These are phyloP conservation scores for Cynopterus brachyotis DNA, from an alignment of 2,113 vertebrate genomes.

Conservation along the genomic window DNA sequence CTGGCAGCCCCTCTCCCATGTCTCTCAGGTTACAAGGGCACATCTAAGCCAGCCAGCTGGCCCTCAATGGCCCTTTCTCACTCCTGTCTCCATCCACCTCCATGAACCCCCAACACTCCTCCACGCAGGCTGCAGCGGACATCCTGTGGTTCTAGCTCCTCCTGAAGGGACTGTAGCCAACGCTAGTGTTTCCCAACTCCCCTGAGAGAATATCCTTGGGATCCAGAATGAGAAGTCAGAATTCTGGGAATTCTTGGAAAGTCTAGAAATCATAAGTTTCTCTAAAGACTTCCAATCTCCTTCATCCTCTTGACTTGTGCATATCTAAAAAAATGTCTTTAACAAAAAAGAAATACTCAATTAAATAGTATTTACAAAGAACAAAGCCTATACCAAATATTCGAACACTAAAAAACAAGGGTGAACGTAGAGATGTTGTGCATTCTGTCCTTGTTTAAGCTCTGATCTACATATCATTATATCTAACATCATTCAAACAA, in stretches of 20 bases:
- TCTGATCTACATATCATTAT: too few relatives aligned
- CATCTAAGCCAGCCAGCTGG: background rate
- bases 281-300: background rate
- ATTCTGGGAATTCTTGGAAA: background rate
- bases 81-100: background rate
- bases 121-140: too few relatives aligned
- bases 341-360: background rate
- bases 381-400: background rate
- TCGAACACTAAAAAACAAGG: background rate
- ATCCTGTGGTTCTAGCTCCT: background rate
- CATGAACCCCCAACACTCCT: background rate
- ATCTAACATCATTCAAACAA: too few relatives aligned
- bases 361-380: background rate
- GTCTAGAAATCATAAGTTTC: background rate
- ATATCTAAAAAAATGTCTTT: background rate
- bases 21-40: too few relatives aligned
- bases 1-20: too few relatives aligned
- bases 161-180: background rate
- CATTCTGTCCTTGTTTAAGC: too few relatives aligned
- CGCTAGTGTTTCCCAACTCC: background rate
- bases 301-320: background rate
- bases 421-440: too few relatives aligned
- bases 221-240: background rate
- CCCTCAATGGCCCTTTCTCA: too few relatives aligned
- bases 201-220: background rate